Percentiles rank a stretch among this genome's conserved stretches.
These are phyloP conservation scores for Antheraea pernyi DNA, from an alignment of 1,140 invertebrate species.

Conservation along the genomic window DNA sequence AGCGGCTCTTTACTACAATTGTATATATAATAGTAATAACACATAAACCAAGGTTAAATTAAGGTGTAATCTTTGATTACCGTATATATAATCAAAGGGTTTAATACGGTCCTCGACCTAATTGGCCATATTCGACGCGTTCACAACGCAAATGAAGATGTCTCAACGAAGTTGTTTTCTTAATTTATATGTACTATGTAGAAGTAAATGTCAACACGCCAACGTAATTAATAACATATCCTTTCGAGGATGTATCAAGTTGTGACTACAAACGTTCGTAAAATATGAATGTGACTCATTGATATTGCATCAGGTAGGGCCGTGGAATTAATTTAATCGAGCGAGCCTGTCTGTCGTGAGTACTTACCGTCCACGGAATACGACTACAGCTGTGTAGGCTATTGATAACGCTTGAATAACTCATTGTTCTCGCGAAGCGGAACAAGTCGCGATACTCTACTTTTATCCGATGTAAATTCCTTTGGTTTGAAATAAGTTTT, in stretches of 20 bases:
- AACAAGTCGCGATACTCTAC: constrained; percentile 7
- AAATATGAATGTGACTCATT: constrained; percentile 48
- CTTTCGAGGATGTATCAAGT: constrained; percentile 3
- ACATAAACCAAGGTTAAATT: too few relatives aligned
- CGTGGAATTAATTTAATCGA: constrained; percentile 61
- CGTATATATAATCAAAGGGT: too few relatives aligned
- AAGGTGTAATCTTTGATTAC: too few relatives aligned
- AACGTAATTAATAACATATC: constrained; percentile 5
- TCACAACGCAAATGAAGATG: too few relatives aligned
- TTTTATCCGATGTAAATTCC: constrained; percentile 3
- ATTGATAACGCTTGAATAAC: constrained; percentile 49
- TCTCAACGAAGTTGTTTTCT: too few relatives aligned
- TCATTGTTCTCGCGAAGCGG: constrained; percentile 33
- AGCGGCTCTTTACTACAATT: too few relatives aligned
- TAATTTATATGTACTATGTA: neutral
- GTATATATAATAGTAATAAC: too few relatives aligned
- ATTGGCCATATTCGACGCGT: too few relatives aligned
- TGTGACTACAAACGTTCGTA: constrained; percentile 16
- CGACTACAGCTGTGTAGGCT: constrained; percentile 59
- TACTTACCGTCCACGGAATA: neutral
- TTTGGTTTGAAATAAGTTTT: neutral
- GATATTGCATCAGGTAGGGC: constrained; percentile 54
- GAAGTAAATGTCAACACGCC: neutral
- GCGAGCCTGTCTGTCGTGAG: constrained; percentile 28
- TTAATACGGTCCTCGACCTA: too few relatives aligned